Evolutionary conservation across 2,888 invertebrate genomes (phyloP).

Genomic region (Podotricha telesiphe): DNA sequence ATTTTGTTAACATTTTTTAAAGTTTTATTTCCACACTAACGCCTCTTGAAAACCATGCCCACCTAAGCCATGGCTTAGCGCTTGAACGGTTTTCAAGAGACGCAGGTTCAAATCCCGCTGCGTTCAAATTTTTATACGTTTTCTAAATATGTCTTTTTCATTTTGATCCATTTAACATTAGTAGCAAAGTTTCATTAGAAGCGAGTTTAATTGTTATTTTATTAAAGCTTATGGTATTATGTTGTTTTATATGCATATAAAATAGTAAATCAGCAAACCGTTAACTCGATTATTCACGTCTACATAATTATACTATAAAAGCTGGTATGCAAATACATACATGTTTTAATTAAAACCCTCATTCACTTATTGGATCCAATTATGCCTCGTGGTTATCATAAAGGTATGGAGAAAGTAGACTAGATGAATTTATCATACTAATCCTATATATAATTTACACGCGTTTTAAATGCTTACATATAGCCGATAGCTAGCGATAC

Average conservation of each 20-base stretch:
- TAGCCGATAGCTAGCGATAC: too few relatives aligned
- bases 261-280: slow-evolving; percentile 29
- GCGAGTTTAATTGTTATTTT: too few relatives aligned
- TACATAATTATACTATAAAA: slow-evolving; percentile 43
- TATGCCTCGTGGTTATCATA: slow-evolving; percentile 46
- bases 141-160: too few relatives aligned
- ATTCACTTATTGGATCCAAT: slow-evolving; percentile 46
- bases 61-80: too few relatives aligned
- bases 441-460: not conserved
- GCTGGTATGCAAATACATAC: slow-evolving; percentile 46
- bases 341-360: slow-evolving; percentile 46
- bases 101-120: too few relatives aligned
- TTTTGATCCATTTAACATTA: too few relatives aligned
- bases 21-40: too few relatives aligned
- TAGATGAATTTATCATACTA: slow-evolving; percentile 35
- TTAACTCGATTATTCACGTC: slow-evolving; percentile 35
- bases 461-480: not conserved
- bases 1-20: too few relatives aligned
- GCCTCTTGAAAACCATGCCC: too few relatives aligned
- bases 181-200: too few relatives aligned
- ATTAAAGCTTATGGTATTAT: slow-evolving; percentile 4
- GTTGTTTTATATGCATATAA: slow-evolving; percentile 24
- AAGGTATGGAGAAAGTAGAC: slow-evolving; percentile 43
- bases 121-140: too few relatives aligned
- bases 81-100: too few relatives aligned